Conservation (phyloP, 2,113 vertebrate species). For the Oreochromis niloticus region DNA sequence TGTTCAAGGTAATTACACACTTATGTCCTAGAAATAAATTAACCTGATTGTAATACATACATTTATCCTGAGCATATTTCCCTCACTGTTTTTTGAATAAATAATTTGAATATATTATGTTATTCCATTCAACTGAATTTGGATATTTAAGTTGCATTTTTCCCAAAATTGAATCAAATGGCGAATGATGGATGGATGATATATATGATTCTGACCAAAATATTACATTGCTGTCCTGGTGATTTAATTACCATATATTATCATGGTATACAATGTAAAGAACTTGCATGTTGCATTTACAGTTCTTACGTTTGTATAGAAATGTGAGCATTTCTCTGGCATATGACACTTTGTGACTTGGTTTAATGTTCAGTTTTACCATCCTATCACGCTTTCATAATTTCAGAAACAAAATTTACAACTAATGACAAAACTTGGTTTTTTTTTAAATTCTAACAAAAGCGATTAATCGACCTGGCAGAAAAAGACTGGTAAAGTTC, state of each 20-base stretch:
- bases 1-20: neutral
- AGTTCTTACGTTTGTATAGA: neutral
- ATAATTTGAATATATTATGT: neutral
- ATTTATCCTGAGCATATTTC: neutral
- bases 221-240: neutral
- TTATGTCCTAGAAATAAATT: neutral
- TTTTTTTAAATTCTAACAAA: neutral
- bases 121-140: neutral
- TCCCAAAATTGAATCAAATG: neutral
- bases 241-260: neutral
- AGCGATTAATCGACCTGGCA: neutral
- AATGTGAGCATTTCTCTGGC: neutral
- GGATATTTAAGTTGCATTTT: neutral
- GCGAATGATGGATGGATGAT: neutral
- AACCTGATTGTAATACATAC: neutral
- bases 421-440: neutral
- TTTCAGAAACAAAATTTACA: constrained; percentile 9
- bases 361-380: neutral
- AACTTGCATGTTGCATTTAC: neutral
- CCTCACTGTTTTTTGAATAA: neutral
- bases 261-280: neutral
- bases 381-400: neutral
- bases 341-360: neutral
- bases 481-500: neutral
- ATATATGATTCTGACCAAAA: neutral